These are phyloP conservation scores for human DNA, from an alignment of 2,113 vertebrate species.

Conservation along the genomic window GRCh38 chr3:189535001-189535500, in stretches of 20 bases:
- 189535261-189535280: background rate
- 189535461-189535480: background rate
- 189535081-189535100: background rate
- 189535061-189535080: background rate
- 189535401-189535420: background rate
- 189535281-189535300: background rate
- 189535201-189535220: background rate
- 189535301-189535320: background rate
- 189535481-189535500: background rate
- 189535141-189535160: background rate
- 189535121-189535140: background rate
- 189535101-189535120: background rate
- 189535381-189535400: constrained; percentile 25
- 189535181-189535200: background rate
- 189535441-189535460: background rate
- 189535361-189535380: constrained; percentile 6
- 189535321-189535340: background rate
- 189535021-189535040: background rate
- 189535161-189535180: background rate
- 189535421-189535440: background rate
- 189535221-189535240: background rate
- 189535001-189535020: background rate
- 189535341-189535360: background rate
- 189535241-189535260: background rate
- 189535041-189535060: background rate